Evolutionary conservation across 2,888 invertebrate genomes (phyloP), one percentile per base, ranked within the genome.

Genomic region (Cetonia aurata): DNA sequence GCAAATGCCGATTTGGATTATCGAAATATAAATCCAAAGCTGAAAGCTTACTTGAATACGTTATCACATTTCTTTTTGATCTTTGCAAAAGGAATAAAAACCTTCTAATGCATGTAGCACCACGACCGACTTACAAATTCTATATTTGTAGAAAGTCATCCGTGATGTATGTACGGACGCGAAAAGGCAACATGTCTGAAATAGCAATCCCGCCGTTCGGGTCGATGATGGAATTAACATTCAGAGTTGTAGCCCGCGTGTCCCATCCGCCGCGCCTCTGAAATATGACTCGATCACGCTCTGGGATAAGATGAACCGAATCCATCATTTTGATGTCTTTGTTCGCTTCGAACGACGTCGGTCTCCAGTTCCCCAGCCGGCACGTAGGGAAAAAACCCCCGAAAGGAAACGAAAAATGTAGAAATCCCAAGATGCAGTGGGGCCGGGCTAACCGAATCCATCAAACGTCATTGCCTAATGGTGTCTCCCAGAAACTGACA

Each of bases 291-390:
- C 84, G 85, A 85, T 85, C 85, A 85, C 85, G 85, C 84, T 83
- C 82, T 80, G 83, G 84, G 83, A 84, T 83, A 84, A 85, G 85
- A 85, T 85, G 85, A 85, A 85, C 84, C 83, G 81, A 83, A 85
- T 85, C 83, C 84, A 85, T 85, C 85, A 85, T 85, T 82, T 84
- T 85, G 85, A 85, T 85, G 85, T 85, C 85, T 85, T 85, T 85
- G 85, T 85, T 85, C 85, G 82, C 81, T 80, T 82, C 75, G 79
- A 80, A 79, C 82, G 79, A 79, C 78, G 79, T 78, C 79, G 79
- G 77, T 76, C 76, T 48, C 56, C 66, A 56, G 66, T 65, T 66
- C 55, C 70, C 56, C 50, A 60, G 52, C 46, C 70, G 70, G 55
- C 67, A 67, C 67, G 67, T 67, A 67, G 56, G 56, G 56, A 67